Base-by-base conservation (phyloP, 2,113 vertebrate species). In the Vidua chalybeata region DNA sequence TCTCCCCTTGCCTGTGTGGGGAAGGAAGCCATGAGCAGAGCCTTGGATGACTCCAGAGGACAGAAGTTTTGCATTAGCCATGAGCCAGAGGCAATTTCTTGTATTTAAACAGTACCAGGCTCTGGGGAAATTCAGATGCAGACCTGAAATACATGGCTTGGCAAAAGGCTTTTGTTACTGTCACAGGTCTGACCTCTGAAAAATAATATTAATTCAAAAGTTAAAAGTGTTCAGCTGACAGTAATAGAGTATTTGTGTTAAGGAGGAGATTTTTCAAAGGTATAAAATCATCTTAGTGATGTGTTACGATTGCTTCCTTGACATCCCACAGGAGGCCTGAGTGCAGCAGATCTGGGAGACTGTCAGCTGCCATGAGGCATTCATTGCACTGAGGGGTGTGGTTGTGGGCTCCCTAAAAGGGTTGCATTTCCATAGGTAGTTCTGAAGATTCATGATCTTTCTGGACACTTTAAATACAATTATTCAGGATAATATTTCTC, bases 201-300 rank as follows among this genome's bases (percentile, higher is more conserved):
- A 96, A 96, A 94, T 85, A 95, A 78, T 77, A 80, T 78, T 95
- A 90, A 96, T 93, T 96, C 90, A 71, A 45, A 94, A 96, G 64
- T 90, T 91, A 94, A 94, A 91, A 3, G 39, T 83, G 52, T 93
- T 90, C 94, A 78, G 35, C 48, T 88, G 88, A 86, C 88, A 96
- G 56, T 90, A 63, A 91, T 90, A 81, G 64, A 96, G 51, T 81
- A 83, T 93, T 93, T 92, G 72, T 76, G 59, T 80, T 93, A 83
- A 96, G 85, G 28, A 72, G 52, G 84, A 84, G 39, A 84, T 92
- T 92, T 90, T 94, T 95, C 83, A 89, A 89, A 92, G 55, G 77
- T 5, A 1, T 46, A 58, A 86, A 94, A 89, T 94, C 69, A 95
- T 13, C 78, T 91, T 52, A 90, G 71, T 2, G 4, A 27, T 48